Evolutionary conservation across 2,888 invertebrate species (phyloP).

Genomic region (Spodoptera littoralis): DNA sequence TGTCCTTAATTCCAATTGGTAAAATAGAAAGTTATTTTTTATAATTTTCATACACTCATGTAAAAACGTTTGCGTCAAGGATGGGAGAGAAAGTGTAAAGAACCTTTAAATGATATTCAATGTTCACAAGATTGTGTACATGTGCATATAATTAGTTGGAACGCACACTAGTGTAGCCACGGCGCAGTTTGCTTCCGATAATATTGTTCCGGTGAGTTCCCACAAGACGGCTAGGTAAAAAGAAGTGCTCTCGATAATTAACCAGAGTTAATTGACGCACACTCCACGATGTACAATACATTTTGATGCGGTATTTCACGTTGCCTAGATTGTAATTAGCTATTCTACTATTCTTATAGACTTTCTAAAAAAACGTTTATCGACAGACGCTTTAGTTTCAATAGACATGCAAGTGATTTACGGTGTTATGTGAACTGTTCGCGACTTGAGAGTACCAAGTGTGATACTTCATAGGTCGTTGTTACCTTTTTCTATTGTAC

Average conservation of each 20-base stretch:
- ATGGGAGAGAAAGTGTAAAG: conserved; percentile 42
- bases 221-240: conserved; percentile 74
- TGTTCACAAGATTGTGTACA: conserved; percentile 28
- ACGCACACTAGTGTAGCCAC: conserved; percentile 31
- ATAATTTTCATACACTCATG: conserved; percentile 5
- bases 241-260: conserved; percentile 79
- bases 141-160: conserved; percentile 41
- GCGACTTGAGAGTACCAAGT: neutral
- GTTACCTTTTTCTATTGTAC: too few relatives aligned
- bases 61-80: conserved; percentile 2
- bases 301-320: conserved; percentile 55
- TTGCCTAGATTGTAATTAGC: conserved; percentile 45
- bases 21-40: conserved; percentile 28
- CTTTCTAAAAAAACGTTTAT: conserved; percentile 39
- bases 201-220: conserved; percentile 83
- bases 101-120: conserved; percentile 51
- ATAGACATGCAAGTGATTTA: conserved; percentile 2
- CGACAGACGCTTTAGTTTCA: conserved; percentile 6
- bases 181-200: conserved; percentile 70
- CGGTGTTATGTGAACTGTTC: neutral
- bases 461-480: neutral
- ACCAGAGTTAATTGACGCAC: conserved; percentile 58
- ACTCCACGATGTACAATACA: conserved; percentile 39
- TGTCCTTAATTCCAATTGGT: conserved; percentile 22
- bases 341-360: conserved; percentile 35